These are phyloP conservation scores for Parus major DNA, from an alignment of 2,113 vertebrate species.

Conservation along the genomic window DNA sequence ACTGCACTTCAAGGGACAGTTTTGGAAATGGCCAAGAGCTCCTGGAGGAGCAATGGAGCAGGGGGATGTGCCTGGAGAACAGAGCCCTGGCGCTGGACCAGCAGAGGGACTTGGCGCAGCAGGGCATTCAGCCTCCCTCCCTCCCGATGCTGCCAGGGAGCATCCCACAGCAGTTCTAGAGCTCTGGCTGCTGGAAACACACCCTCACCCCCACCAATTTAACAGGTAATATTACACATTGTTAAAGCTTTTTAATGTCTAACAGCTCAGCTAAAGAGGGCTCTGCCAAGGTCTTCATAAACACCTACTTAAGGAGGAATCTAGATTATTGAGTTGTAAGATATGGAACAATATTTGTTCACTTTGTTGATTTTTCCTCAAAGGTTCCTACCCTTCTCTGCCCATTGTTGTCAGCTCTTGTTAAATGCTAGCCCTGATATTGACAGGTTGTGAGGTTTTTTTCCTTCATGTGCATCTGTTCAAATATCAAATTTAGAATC, in stretches of 20 bases:
- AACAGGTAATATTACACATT: neutral
- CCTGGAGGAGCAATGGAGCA: neutral
- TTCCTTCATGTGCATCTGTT: constrained; percentile 62
- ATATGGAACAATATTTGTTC: neutral
- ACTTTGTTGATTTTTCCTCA: neutral
- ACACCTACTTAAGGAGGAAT: neutral
- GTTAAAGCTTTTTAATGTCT: neutral
- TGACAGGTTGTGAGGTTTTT: neutral
- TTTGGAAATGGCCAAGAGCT: neutral
- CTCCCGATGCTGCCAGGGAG: fast-evolving
- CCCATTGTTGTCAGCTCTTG: constrained; percentile 15
- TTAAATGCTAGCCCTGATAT: constrained; percentile 6
- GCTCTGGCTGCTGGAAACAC: neutral
- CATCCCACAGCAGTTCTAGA: fast-evolving
- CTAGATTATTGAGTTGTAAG: neutral
- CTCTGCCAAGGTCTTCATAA: neutral
- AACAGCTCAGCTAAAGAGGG: neutral
- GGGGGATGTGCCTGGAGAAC: neutral
- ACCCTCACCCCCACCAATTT: neutral
- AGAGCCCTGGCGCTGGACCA: neutral
- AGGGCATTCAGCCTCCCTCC: fast-evolving
- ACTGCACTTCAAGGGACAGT: neutral
- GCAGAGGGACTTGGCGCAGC: fast-evolving
- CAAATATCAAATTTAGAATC: constrained; percentile 76
- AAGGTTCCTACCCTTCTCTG: neutral